phyloP scores from a whole-genome alignment of 2,113 vertebrate species.

The Pachyramphus minor region DNA sequence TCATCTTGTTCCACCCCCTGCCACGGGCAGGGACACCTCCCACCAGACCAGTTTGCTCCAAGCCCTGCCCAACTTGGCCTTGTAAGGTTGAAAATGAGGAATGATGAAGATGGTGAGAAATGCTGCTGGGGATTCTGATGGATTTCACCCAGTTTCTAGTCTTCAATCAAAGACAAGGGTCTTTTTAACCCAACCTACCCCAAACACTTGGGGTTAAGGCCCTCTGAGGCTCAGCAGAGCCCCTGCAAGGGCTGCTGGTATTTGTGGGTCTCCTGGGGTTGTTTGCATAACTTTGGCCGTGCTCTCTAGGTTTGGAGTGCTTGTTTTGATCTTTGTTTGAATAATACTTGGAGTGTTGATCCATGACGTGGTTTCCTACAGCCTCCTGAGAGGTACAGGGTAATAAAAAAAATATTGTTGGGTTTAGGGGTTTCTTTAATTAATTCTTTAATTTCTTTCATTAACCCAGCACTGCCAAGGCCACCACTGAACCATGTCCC shows the following conservation, averaged over 20 bases:
- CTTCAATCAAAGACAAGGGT: neutral
- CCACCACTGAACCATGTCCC: neutral
- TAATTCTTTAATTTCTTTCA: neutral
- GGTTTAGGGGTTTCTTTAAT: neutral
- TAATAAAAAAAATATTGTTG: neutral
- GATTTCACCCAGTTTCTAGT: neutral
- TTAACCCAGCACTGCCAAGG: neutral
- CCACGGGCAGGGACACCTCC: neutral
- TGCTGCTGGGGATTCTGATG: fast-evolving
- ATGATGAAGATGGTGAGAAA: neutral
- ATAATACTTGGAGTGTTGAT: neutral
- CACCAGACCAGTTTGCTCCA: neutral
- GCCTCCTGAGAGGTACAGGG: neutral
- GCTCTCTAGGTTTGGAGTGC: neutral
- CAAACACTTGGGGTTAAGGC: neutral
- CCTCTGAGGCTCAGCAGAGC: neutral
- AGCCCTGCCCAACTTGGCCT: neutral
- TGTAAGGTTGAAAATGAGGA: neutral
- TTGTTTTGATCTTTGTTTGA: conserved; percentile 11
- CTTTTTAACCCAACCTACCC: neutral
- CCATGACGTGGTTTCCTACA: neutral
- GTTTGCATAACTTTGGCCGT: neutral
- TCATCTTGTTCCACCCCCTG: neutral
- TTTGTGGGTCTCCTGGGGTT: neutral
- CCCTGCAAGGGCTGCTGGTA: neutral